Conservation (phyloP, 2,113 vertebrate genomes). For the Corydoras sp. region DNA sequence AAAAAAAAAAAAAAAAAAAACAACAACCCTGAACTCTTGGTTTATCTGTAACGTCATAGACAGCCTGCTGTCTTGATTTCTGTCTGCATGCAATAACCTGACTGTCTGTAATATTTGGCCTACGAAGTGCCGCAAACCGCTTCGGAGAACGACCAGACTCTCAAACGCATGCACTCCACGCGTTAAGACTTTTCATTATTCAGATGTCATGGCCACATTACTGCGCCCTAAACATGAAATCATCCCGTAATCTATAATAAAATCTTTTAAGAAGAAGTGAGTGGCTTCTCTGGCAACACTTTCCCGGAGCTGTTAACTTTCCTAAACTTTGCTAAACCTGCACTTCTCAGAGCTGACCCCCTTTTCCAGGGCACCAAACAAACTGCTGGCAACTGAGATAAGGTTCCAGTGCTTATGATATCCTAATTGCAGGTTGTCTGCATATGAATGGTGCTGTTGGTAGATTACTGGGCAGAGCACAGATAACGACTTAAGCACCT, state of each 20-base stretch:
- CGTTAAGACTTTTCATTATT: not conserved
- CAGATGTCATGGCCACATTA: not conserved
- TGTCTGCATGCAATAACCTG: too few relatives aligned
- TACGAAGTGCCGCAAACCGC: too few relatives aligned
- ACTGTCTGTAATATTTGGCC: too few relatives aligned
- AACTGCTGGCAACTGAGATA: constrained; percentile 35
- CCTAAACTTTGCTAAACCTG: constrained; percentile 10
- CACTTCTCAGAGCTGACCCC: constrained; percentile 10
- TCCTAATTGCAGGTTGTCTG: constrained; percentile 44
- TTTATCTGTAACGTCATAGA: too few relatives aligned
- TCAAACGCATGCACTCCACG: too few relatives aligned
- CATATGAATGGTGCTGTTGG: constrained; percentile 32
- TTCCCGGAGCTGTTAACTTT: not conserved
- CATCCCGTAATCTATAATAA: constrained; percentile 4
- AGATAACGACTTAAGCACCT: constrained; percentile 47
- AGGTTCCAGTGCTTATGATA: constrained; percentile 40
- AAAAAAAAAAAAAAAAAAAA: too few relatives aligned
- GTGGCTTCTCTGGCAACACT: not conserved
- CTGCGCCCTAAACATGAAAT: not conserved
- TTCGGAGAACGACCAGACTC: too few relatives aligned
- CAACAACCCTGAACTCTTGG: too few relatives aligned
- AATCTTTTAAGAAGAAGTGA: not conserved
- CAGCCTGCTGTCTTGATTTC: too few relatives aligned
- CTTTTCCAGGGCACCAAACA: constrained; percentile 16
- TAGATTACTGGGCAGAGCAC: constrained; percentile 38